phyloP scores from a whole-genome alignment of 2,113 vertebrate species.

The Burhinus bistriatus region DNA sequence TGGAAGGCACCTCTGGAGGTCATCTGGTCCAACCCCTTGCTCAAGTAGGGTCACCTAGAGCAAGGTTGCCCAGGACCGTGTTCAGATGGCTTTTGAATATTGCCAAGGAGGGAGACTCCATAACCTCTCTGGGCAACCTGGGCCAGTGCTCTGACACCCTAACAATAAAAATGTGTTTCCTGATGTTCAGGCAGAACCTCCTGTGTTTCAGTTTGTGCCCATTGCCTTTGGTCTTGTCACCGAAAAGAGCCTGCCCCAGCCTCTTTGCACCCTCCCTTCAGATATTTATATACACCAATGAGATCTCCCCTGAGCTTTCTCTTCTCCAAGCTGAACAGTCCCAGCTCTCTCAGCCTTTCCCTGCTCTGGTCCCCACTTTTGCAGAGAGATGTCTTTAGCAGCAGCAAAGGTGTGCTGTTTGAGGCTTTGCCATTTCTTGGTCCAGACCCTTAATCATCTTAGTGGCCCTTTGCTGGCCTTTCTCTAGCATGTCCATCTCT shows the following conservation, averaged over 20 bases:
- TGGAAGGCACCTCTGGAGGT: neutral
- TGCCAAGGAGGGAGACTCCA: neutral
- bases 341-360: neutral
- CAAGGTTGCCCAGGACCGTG: neutral
- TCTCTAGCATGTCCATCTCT: neutral
- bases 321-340: neutral
- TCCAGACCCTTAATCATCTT: neutral
- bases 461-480: neutral
- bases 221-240: rapidly evolving
- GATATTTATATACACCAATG: neutral
- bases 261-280: neutral
- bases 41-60: neutral
- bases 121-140: neutral
- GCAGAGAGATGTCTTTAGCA: neutral
- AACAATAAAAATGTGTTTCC: neutral
- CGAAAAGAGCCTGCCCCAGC: neutral
- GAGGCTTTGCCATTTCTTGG: neutral
- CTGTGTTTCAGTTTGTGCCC: neutral
- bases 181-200: neutral
- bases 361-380: neutral
- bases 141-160: neutral
- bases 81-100: neutral
- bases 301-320: neutral
- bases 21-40: neutral
- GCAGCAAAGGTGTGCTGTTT: neutral